Evolutionary conservation across 2,888 invertebrate species (phyloP).

Genomic region (Spodoptera littoralis): DNA sequence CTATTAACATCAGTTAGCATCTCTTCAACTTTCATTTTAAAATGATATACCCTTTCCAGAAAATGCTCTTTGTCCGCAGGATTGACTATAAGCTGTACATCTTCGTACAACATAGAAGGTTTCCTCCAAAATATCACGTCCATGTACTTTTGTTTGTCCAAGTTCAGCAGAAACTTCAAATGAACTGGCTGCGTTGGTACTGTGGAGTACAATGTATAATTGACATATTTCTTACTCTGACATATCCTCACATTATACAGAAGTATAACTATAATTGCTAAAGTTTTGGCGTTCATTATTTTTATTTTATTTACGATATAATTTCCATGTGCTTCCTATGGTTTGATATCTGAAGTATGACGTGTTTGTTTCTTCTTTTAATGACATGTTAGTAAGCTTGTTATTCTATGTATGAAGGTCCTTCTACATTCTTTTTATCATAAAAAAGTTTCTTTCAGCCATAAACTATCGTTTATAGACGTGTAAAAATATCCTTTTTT

Average conservation of each 20-base stretch:
- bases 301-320: slow-evolving; percentile 23
- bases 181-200: slow-evolving; percentile 66
- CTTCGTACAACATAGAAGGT: slow-evolving; percentile 68
- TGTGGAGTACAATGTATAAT: slow-evolving; percentile 65
- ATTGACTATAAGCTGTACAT: slow-evolving; percentile 72
- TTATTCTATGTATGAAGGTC: slow-evolving; percentile 3
- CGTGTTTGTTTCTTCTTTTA: slow-evolving; percentile 17
- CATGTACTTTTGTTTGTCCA: slow-evolving; percentile 70
- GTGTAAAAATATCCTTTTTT: no score
- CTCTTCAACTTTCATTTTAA: slow-evolving; percentile 57
- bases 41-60: slow-evolving; percentile 70
- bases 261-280: slow-evolving; percentile 63
- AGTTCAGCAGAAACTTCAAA: slow-evolving; percentile 72
- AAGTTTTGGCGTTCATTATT: slow-evolving; percentile 65
- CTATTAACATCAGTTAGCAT: slow-evolving; percentile 66
- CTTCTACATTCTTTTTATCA: not conserved
- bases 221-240: slow-evolving; percentile 65
- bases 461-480: no score
- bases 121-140: slow-evolving; percentile 74
- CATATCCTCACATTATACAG: slow-evolving; percentile 61
- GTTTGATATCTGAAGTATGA: slow-evolving; percentile 15
- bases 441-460: not conserved
- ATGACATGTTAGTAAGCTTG: slow-evolving; percentile 10
- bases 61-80: slow-evolving; percentile 65
- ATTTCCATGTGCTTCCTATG: slow-evolving; percentile 24